Conservation (phyloP, 2,888 invertebrate genomes). For the Sipha maydis region DNA sequence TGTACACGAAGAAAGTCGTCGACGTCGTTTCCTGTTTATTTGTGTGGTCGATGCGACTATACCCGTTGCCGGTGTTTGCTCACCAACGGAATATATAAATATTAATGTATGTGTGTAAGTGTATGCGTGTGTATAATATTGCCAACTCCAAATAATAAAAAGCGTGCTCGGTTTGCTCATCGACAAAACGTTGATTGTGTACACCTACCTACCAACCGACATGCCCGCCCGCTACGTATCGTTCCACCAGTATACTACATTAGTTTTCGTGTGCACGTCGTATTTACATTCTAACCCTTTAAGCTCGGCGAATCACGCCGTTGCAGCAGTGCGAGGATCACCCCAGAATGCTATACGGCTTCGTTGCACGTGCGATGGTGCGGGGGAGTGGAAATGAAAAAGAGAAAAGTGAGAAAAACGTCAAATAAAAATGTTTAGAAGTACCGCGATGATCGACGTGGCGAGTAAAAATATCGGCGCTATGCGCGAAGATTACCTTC, state of each 20-base stretch:
- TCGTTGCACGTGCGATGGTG: too few species aligned
- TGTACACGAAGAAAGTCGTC: neutral
- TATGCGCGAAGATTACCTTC: neutral
- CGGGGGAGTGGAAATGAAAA: too few species aligned
- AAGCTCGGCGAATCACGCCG: neutral
- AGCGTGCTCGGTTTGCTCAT: neutral
- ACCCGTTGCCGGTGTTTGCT: neutral
- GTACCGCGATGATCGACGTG: neutral
- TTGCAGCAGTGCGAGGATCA: neutral
- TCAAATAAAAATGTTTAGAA: neutral
- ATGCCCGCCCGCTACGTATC: neutral
- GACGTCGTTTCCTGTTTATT: conserved; percentile 12
- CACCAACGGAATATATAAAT: neutral
- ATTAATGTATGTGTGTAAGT: neutral
- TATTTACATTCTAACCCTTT: neutral
- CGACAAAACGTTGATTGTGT: conserved; percentile 10
- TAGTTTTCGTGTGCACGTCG: neutral
- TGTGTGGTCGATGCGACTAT: conserved; percentile 25
- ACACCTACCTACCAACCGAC: neutral
- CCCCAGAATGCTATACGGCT: neutral
- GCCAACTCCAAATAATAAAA: neutral
- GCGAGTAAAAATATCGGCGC: neutral
- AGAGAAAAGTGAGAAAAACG: neutral
- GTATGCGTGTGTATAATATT: neutral
- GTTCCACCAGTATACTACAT: neutral